A percentile compares a stretch with the other conserved stretches of the same genome.
Evolutionary conservation across 1,140 invertebrate genomes (phyloP).

Genomic region (Neodiprion fabricii): DNA sequence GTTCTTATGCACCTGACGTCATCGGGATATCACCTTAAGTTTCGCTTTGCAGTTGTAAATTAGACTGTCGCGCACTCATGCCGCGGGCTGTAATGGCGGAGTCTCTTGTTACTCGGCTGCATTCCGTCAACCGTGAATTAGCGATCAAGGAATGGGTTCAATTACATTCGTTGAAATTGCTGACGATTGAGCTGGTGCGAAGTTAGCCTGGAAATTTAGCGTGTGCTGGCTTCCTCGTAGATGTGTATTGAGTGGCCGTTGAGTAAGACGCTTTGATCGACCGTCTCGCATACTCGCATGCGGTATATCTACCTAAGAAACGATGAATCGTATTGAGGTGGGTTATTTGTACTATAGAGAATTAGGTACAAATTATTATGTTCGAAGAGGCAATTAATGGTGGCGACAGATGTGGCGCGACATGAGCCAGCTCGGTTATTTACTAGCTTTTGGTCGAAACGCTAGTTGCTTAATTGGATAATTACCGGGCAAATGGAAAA

Average conservation of each 20-base stretch:
- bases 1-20: conserved; percentile 1
- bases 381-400: background rate
- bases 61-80: background rate
- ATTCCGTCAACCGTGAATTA: background rate
- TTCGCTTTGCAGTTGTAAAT: background rate
- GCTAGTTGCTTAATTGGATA: conserved; percentile 4
- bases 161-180: conserved; percentile 1
- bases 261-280: too few relatives aligned
- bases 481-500: background rate
- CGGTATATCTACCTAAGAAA: too few relatives aligned
- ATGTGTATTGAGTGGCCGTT: too few relatives aligned
- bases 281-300: too few relatives aligned
- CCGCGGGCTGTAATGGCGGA: background rate
- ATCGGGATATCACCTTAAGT: background rate
- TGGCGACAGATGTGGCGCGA: background rate
- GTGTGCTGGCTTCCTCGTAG: too few relatives aligned
- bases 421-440: background rate
- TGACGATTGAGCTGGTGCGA: background rate
- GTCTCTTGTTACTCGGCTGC: background rate
- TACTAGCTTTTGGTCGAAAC: background rate
- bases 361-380: background rate
- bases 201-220: too few relatives aligned
- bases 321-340: background rate
- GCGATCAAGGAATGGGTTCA: background rate
- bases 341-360: background rate